These are phyloP conservation scores for Pseudocheirus occidentalis DNA, from an alignment of 2,797 vertebrate species.

Conservation along the genomic window DNA sequence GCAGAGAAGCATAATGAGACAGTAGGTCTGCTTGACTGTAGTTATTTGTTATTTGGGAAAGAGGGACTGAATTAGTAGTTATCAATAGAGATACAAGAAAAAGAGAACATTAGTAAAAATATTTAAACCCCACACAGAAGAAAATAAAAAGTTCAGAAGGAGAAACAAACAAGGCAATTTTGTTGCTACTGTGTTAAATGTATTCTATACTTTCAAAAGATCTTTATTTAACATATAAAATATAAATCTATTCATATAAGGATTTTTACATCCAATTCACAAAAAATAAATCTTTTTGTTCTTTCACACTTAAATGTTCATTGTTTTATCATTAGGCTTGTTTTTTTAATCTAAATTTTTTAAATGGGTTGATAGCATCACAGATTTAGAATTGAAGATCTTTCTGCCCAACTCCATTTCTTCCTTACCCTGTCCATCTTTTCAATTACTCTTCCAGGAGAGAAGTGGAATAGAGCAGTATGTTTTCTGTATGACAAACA, in stretches of 20 bases:
- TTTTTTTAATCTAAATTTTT: not conserved
- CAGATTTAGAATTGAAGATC: not conserved
- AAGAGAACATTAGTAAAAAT: not conserved
- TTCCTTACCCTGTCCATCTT: not conserved
- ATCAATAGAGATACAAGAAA: not conserved
- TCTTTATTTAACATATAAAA: not conserved
- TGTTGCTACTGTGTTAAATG: not conserved
- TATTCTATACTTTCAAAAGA: not conserved
- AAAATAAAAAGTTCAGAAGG: not conserved
- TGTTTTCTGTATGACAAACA: not conserved
- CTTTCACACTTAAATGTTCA: not conserved
- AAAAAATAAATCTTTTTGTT: not conserved
- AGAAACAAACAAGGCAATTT: not conserved
- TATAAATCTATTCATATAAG: not conserved
- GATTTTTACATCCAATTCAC: not conserved
- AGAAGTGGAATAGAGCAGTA: not conserved
- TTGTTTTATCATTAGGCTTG: not conserved
- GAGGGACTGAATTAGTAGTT: not conserved
- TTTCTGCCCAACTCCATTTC: not conserved
- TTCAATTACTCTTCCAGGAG: not conserved
- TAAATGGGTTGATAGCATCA: not conserved
- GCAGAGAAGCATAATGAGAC: not conserved
- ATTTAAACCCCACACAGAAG: not conserved
- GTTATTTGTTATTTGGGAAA: not conserved
- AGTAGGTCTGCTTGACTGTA: not conserved